Percentiles rank a stretch among this genome's conserved stretches.
These are phyloP conservation scores for Corydoras sp. DNA, from an alignment of 2,113 vertebrate genomes.

Conservation along the genomic window DNA sequence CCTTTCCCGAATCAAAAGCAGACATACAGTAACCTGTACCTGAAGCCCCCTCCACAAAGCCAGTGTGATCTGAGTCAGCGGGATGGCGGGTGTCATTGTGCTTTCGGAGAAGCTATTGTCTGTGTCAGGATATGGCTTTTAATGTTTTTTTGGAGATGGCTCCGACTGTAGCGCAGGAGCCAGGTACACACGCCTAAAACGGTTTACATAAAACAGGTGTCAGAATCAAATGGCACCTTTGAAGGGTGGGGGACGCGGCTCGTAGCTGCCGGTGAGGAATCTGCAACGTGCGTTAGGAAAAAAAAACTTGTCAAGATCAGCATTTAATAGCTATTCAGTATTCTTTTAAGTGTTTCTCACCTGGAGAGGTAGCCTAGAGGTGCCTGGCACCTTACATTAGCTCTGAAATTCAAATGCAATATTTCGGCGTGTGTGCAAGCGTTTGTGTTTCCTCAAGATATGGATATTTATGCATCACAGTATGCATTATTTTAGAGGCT, in stretches of 20 bases:
- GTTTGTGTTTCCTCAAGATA: conserved; percentile 34
- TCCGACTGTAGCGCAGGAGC: conserved; percentile 47
- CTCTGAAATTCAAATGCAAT: conserved; percentile 67
- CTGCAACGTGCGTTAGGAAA: conserved; percentile 52
- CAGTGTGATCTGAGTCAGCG: conserved; percentile 43
- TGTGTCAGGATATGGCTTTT: conserved; percentile 59
- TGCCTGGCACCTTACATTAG: conserved; percentile 62
- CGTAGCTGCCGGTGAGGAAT: conserved; percentile 51
- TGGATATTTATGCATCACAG: conserved; percentile 41
- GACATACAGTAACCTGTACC: conserved; percentile 66
- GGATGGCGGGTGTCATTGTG: conserved; percentile 58
- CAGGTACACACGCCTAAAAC: conserved; percentile 54
- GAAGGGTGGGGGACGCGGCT: conserved; percentile 41
- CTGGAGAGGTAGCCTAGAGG: conserved; percentile 64
- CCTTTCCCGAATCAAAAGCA: conserved; percentile 62
- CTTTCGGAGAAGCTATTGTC: conserved; percentile 65
- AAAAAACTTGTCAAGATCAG: conserved; percentile 71
- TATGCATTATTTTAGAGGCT: conserved; percentile 24
- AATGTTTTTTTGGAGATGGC: conserved; percentile 56
- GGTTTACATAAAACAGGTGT: conserved; percentile 66
- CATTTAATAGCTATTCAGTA: conserved; percentile 63
- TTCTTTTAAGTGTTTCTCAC: conserved; percentile 60
- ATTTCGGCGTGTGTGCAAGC: conserved; percentile 40
- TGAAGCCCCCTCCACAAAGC: conserved; percentile 41
- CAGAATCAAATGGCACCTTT: conserved; percentile 66